Conservation (phyloP, 2,888 invertebrate genomes). For the Melieria crassipennis region DNA sequence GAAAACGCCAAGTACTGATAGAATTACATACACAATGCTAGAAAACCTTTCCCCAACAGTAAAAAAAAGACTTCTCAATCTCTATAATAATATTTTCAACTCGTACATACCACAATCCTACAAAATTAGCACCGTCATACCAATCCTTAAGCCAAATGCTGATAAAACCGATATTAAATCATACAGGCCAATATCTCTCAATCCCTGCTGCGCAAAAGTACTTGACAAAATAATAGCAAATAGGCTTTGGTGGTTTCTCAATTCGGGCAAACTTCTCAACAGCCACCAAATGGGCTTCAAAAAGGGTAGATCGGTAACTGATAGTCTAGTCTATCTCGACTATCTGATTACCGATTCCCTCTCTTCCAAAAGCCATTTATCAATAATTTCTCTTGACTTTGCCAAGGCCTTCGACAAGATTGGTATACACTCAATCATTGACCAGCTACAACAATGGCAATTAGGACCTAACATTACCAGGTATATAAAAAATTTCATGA, state of each 20-base stretch:
- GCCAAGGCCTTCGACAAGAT: neutral
- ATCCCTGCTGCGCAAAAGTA: conserved; percentile 23
- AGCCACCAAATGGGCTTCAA: neutral
- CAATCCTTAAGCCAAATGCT: conserved; percentile 34
- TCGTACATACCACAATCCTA: conserved; percentile 38
- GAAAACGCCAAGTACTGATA: too few relatives aligned
- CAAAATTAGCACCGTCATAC: conserved; percentile 34
- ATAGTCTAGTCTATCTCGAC: neutral
- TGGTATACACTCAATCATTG: conserved; percentile 1
- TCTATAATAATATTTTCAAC: neutral
- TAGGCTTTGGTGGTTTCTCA: conserved; percentile 31
- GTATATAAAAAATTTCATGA: neutral
- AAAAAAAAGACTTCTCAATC: neutral
- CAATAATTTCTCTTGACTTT: neutral
- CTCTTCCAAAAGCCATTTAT: neutral
- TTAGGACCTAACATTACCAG: neutral
- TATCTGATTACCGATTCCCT: neutral
- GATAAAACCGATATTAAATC: conserved; percentile 36
- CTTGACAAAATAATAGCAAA: conserved; percentile 35
- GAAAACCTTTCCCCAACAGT: too few relatives aligned
- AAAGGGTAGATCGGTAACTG: neutral
- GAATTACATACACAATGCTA: too few relatives aligned
- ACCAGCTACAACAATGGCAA: neutral
- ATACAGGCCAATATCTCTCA: conserved; percentile 39
- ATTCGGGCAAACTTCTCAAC: too few relatives aligned